Evolutionary conservation across 2,888 invertebrate genomes (phyloP).

Genomic region (Tipula helvola): DNA sequence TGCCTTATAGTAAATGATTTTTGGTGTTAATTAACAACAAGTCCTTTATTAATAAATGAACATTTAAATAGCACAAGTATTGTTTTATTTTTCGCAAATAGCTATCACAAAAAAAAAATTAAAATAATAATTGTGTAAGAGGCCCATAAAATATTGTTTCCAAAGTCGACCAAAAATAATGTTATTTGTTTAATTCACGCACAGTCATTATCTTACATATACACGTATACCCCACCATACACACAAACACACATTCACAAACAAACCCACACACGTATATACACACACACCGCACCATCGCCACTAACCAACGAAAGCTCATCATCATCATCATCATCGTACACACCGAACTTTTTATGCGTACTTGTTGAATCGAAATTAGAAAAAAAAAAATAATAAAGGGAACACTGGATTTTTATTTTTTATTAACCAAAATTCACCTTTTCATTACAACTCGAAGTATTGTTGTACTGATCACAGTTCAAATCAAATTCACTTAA

Average conservation of each 20-base stretch:
- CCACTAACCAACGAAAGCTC: background rate
- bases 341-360: background rate
- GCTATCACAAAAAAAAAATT: too few species aligned
- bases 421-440: background rate
- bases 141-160: too few species aligned
- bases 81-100: too few species aligned
- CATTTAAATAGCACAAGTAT: too few species aligned
- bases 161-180: too few species aligned
- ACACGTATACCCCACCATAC: background rate
- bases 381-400: background rate
- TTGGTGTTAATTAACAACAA: too few species aligned
- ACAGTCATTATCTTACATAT: background rate
- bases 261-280: background rate
- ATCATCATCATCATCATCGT: background rate
- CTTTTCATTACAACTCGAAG: background rate
- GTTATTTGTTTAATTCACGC: background rate
- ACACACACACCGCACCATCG: background rate
- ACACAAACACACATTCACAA: too few species aligned
- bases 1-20: too few species aligned
- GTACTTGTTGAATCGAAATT: background rate
- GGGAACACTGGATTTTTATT: too few species aligned
- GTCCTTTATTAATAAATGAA: too few species aligned
- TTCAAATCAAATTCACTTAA: background rate
- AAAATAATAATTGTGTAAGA: too few species aligned
- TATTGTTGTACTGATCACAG: background rate